phyloP scores from a whole-genome alignment of 2,113 vertebrate genomes.

The Carassius gibelio region DNA sequence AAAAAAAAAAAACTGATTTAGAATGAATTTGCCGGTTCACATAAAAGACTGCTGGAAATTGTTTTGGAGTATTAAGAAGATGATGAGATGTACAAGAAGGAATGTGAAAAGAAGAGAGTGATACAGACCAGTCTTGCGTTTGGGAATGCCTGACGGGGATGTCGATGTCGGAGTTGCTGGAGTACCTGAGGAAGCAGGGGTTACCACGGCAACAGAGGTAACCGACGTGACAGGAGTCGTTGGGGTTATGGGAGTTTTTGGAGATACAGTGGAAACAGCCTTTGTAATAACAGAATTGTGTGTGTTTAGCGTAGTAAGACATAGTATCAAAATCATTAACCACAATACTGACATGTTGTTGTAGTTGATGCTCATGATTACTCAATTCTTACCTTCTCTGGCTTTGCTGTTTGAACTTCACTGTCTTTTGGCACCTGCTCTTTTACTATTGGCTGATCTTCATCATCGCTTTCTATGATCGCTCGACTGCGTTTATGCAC shows the following conservation, averaged over 20 bases:
- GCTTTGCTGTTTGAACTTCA: slow-evolving; percentile 38
- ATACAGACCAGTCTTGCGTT: slow-evolving; percentile 82
- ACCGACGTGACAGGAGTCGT: slow-evolving; percentile 39
- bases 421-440: slow-evolving; percentile 51
- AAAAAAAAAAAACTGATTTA: too few species aligned
- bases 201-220: slow-evolving; percentile 50
- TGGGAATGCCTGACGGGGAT: slow-evolving; percentile 72
- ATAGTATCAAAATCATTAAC: background rate
- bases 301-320: slow-evolving; percentile 41
- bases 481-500: slow-evolving; percentile 70
- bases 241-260: slow-evolving; percentile 52
- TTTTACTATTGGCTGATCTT: slow-evolving; percentile 67
- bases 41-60: too few species aligned
- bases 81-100: background rate
- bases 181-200: slow-evolving; percentile 57
- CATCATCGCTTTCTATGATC: slow-evolving; percentile 81
- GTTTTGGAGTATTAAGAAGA: background rate
- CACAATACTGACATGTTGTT: background rate
- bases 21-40: too few species aligned
- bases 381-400: slow-evolving; percentile 48
- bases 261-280: slow-evolving; percentile 56
- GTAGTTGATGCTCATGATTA: background rate
- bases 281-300: slow-evolving; percentile 43
- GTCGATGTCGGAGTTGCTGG: slow-evolving; percentile 66
- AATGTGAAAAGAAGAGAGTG: background rate